Percentiles rank a stretch among this genome's conserved stretches.
These are phyloP conservation scores for Alces alces DNA, from an alignment of 2,113 vertebrate species.

Conservation along the genomic window DNA sequence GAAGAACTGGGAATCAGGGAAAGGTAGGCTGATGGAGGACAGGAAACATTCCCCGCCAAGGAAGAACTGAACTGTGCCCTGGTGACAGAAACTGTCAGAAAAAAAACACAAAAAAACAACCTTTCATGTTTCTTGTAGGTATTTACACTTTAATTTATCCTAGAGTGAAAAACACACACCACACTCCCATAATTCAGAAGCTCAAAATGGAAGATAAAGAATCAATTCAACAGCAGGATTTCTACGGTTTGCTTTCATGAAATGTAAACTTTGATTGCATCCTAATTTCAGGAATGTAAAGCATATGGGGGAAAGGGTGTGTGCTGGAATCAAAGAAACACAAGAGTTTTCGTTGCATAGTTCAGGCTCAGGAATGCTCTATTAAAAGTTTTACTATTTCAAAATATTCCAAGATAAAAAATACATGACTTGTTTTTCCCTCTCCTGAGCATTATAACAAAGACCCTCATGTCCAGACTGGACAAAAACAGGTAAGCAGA, in stretches of 20 bases:
- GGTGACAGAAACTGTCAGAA: not conserved
- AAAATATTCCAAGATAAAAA: slow-evolving; percentile 20
- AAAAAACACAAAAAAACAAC: not conserved
- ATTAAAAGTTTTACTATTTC: slow-evolving; percentile 15
- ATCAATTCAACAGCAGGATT: not conserved
- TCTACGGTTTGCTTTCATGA: not conserved
- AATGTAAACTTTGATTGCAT: not conserved
- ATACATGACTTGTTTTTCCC: slow-evolving; percentile 30
- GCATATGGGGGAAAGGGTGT: not conserved
- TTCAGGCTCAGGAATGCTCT: not conserved
- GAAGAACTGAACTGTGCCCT: not conserved
- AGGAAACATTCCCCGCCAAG: not conserved
- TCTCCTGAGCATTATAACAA: not conserved
- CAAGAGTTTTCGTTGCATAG: not conserved
- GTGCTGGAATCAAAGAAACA: not conserved
- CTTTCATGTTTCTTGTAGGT: too few species aligned
- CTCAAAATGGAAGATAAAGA: not conserved
- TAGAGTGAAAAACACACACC: not conserved
- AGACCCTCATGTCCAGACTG: not conserved
- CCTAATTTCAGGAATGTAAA: not conserved
- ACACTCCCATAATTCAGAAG: not conserved
- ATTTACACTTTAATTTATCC: not conserved
- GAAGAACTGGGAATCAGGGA: not conserved
- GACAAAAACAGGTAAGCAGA: not conserved
- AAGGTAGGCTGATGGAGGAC: not conserved